phyloP scores from a whole-genome alignment of 2,113 vertebrate genomes.

The Piprites chloris region DNA sequence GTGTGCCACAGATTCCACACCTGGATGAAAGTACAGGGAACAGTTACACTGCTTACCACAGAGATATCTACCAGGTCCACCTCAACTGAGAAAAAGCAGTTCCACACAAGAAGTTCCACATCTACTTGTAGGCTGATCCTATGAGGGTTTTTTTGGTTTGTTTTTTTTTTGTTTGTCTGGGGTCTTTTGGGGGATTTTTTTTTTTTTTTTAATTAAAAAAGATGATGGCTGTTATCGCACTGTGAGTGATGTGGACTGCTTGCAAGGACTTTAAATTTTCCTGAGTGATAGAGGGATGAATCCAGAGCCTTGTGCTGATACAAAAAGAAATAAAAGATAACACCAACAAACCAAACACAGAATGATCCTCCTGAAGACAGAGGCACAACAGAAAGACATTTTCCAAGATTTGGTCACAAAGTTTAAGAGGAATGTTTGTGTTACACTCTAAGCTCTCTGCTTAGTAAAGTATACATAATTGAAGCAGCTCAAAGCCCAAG shows the following conservation, averaged over 20 bases:
- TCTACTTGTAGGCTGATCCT: accelerated
- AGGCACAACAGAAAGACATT: neutral
- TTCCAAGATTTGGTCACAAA: neutral
- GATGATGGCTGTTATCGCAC: neutral
- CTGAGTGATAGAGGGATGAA: neutral
- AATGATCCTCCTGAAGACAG: neutral
- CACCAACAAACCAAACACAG: accelerated
- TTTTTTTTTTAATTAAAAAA: neutral
- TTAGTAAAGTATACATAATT: neutral
- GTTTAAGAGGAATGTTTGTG: neutral
- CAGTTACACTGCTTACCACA: accelerated
- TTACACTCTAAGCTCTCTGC: neutral
- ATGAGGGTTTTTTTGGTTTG: neutral
- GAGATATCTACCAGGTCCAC: neutral
- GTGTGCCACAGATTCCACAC: accelerated
- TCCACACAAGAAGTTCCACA: neutral
- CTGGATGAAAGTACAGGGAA: neutral
- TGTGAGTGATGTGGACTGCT: neutral
- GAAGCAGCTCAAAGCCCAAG: neutral
- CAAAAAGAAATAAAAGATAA: neutral
- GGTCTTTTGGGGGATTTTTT: too few species aligned
- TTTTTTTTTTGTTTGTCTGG: too few species aligned
- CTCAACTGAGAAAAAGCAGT: neutral
- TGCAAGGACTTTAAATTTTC: neutral
- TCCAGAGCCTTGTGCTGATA: neutral